Evolutionary conservation across 1,140 invertebrate genomes (phyloP).

Genomic region (Venustaconcha ellipsiformis): DNA sequence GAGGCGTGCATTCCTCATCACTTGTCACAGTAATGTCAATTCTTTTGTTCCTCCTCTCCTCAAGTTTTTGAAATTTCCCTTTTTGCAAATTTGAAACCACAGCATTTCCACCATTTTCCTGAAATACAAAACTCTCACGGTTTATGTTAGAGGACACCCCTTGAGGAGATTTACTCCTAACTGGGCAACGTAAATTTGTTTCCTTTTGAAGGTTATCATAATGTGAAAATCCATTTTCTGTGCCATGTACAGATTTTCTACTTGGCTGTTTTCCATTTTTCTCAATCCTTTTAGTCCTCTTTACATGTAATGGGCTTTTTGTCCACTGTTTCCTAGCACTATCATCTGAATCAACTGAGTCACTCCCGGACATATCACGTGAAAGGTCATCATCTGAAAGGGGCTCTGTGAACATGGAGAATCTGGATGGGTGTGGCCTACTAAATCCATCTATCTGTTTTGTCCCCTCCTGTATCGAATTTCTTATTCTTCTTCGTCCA

Average conservation of each 20-base stretch:
- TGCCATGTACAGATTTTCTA: constrained; percentile 27
- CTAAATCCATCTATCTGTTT: constrained; percentile 22
- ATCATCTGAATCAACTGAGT: constrained; percentile 49
- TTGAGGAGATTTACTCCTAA: constrained; percentile 12
- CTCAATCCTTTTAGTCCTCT: constrained; percentile 43
- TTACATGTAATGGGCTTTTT: constrained; percentile 56
- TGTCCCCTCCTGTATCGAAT: constrained; percentile 38
- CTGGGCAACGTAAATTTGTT: constrained; percentile 8
- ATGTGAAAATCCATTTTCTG: constrained; percentile 23
- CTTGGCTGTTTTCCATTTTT: constrained; percentile 37
- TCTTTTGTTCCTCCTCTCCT: constrained; percentile 57
- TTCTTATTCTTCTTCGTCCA: constrained; percentile 35
- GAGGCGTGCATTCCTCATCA: constrained; percentile 60
- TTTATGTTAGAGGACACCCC: not conserved
- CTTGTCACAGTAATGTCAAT: constrained; percentile 59
- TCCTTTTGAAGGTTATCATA: constrained; percentile 11
- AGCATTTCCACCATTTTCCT: constrained; percentile 30
- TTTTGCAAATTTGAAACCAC: constrained; percentile 21
- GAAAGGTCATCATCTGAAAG: constrained; percentile 42
- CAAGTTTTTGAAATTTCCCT: constrained; percentile 59
- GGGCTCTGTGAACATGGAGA: constrained; percentile 45
- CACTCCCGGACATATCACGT: constrained; percentile 37
- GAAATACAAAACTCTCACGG: constrained; percentile 24
- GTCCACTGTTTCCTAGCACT: constrained; percentile 53
- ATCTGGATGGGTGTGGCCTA: constrained; percentile 24